Conservation (phyloP, 2,113 vertebrate genomes). For the Anoplopoma fimbria region DNA sequence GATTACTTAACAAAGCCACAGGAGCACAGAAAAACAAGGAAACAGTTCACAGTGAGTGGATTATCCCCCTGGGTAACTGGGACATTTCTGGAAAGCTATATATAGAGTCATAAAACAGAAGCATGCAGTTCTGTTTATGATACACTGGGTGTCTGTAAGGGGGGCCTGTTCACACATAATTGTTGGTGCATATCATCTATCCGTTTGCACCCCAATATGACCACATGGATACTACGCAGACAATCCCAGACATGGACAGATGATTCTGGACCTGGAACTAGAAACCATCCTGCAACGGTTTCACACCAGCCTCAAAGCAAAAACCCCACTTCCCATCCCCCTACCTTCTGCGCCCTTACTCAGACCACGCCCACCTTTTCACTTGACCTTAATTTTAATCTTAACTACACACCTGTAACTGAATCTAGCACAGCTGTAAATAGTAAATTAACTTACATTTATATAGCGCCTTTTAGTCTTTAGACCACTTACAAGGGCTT, state of each 20-base stretch:
- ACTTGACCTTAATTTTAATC: too few species aligned
- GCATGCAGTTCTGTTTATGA: neutral
- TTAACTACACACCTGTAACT: too few species aligned
- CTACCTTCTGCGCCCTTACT: too few species aligned
- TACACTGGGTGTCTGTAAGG: neutral
- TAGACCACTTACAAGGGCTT: too few species aligned
- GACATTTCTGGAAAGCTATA: neutral
- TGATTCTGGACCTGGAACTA: neutral
- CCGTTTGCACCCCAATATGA: neutral
- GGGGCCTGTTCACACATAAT: neutral
- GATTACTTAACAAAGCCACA: conserved; percentile 21
- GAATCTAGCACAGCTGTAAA: too few species aligned
- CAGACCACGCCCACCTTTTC: too few species aligned
- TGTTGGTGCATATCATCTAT: neutral
- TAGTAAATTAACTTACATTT: too few species aligned
- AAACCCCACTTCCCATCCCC: too few species aligned
- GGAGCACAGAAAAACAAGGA: neutral
- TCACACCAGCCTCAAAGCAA: too few species aligned
- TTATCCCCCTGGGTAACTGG: neutral
- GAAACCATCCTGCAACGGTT: too few species aligned
- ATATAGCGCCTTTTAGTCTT: too few species aligned
- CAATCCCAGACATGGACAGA: neutral
- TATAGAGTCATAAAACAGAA: neutral
- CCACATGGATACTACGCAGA: neutral
- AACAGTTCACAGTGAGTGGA: neutral